Evolutionary conservation across 2,888 invertebrate genomes (phyloP).

Genomic region (Adelognathus sp.): DNA sequence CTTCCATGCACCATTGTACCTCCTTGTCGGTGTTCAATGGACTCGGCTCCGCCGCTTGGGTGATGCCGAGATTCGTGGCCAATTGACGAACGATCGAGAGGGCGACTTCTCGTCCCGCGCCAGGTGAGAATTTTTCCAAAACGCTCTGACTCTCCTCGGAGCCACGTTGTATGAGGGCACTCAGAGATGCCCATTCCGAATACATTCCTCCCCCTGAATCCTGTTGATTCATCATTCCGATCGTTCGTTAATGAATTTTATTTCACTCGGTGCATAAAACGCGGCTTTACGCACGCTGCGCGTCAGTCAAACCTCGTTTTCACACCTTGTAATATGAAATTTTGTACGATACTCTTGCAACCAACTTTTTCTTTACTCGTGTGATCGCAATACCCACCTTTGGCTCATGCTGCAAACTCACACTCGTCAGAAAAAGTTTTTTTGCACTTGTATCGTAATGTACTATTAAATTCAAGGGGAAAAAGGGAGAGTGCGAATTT

Average conservation of each 20-base stretch:
- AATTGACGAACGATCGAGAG: conserved; percentile 91
- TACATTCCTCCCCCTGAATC: conserved; percentile 89
- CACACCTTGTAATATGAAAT: no score
- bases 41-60: conserved; percentile 92
- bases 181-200: conserved; percentile 92
- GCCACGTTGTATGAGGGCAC: conserved; percentile 85
- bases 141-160: conserved; percentile 87
- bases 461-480: no score
- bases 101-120: conserved; percentile 91
- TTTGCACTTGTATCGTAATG: no score
- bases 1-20: conserved; percentile 94
- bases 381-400: no score
- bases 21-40: conserved; percentile 90
- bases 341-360: no score
- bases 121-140: conserved; percentile 88
- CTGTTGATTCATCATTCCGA: conserved; percentile 70
- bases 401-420: no score
- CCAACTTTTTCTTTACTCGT: no score
- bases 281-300: no score
- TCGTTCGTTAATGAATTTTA: neutral
- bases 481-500: no score
- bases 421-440: no score
- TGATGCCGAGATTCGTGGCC: conserved; percentile 86
- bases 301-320: no score
- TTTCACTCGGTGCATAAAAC: no score